These are phyloP conservation scores for Scylla paramamosain DNA, from an alignment of 1,140 invertebrate species.

Conservation along the genomic window DNA sequence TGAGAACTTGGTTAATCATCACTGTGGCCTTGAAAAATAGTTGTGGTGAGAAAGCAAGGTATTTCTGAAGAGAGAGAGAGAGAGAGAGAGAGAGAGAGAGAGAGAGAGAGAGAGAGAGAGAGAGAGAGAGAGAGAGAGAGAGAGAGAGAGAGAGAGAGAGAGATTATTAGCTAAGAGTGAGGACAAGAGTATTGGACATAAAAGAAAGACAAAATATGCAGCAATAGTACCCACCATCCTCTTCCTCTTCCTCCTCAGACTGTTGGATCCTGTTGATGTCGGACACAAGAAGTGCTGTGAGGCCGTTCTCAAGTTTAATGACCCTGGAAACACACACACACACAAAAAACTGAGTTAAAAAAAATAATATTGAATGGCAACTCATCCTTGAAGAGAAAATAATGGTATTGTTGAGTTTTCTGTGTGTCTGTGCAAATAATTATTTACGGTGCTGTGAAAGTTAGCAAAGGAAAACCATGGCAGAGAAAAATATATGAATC, in stretches of 20 bases:
- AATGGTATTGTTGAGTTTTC: neutral
- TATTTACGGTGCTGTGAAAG: neutral
- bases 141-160: no score
- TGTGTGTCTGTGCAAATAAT: neutral
- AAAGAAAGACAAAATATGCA: no score
- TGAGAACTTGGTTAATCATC: no score
- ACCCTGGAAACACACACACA: conserved; percentile 22
- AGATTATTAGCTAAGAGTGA: no score
- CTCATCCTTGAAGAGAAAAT: neutral
- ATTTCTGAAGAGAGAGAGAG: no score
- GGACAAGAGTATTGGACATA: no score
- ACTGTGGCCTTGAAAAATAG: no score
- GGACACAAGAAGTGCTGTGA: conserved; percentile 47
- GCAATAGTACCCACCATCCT: neutral
- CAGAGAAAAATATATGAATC: neutral
- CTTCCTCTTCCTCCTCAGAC: conserved; percentile 25
- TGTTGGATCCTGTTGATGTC: conserved; percentile 14
- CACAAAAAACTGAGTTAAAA: neutral
- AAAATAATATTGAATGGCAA: neutral
- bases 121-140: no score
- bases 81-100: no score
- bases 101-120: no score
- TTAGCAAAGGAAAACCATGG: neutral
- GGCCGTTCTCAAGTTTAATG: conserved; percentile 53
- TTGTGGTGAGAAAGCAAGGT: no score